Percentiles rank a stretch among this genome's conserved stretches.
phyloP scores from a whole-genome alignment of 2,113 vertebrate genomes.

The Misgurnus mizolepis region DNA sequence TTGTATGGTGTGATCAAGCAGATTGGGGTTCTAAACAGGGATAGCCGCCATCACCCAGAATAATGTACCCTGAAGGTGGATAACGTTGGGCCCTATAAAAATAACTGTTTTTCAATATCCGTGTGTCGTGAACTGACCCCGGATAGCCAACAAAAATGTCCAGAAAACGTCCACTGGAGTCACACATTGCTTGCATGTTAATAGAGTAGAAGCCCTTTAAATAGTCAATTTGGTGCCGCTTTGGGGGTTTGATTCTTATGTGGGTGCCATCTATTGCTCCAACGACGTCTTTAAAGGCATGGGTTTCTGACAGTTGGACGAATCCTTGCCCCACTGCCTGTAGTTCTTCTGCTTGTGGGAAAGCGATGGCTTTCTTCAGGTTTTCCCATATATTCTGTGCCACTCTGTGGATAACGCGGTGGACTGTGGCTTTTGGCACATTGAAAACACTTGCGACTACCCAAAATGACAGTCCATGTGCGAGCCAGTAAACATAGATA shows the following conservation, averaged over 20 bases:
- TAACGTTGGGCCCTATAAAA: background rate
- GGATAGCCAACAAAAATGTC: too few species aligned
- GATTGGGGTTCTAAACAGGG: background rate
- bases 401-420: background rate
- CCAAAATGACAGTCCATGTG: constrained; percentile 1
- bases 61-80: constrained; percentile 22
- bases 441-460: background rate
- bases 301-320: background rate
- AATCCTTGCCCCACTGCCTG: constrained; percentile 21
- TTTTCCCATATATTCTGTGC: background rate
- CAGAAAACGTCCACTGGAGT: too few species aligned
- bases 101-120: constrained; percentile 7
- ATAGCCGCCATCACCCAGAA: constrained; percentile 28
- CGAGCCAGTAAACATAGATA: constrained; percentile 18
- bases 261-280: constrained; percentile 34
- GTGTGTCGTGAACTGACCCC: constrained; percentile 18
- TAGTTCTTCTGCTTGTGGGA: constrained; percentile 9
- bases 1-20: constrained; percentile 41
- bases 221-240: too few species aligned
- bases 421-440: background rate
- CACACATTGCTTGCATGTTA: too few species aligned
- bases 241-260: too few species aligned
- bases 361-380: background rate
- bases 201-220: too few species aligned
- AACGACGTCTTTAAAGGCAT: constrained; percentile 12